phyloP scores from a whole-genome alignment of 1,140 invertebrate genomes.

The Halesus radiatus region DNA sequence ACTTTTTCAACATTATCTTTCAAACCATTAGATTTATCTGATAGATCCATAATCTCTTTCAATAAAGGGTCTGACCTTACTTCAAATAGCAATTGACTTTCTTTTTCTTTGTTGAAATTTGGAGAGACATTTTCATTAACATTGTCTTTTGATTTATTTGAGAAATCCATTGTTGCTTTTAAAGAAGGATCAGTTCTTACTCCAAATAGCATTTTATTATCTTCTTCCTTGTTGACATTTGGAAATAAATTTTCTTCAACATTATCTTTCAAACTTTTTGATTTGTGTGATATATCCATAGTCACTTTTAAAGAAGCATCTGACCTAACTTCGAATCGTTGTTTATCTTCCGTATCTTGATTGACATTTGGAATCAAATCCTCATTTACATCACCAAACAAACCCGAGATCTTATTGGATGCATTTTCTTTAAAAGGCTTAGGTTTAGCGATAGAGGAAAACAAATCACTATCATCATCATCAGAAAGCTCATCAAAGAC shows the following conservation, averaged over 20 bases:
- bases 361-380: neutral
- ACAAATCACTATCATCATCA: constrained; percentile 59
- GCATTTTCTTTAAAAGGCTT: constrained; percentile 31
- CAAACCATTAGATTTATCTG: neutral
- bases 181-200: neutral
- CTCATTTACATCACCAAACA: neutral
- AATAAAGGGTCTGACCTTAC: neutral
- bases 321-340: neutral
- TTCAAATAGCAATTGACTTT: constrained; percentile 3
- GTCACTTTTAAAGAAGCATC: neutral
- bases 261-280: neutral
- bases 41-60: neutral
- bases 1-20: neutral
- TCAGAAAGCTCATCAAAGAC: constrained; percentile 48
- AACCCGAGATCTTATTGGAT: neutral
- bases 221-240: neutral
- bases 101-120: neutral
- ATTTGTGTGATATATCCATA: neutral
- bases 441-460: constrained; percentile 61
- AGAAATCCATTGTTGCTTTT: neutral
- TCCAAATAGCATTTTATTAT: neutral
- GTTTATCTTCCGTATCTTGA: neutral
- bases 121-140: neutral
- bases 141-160: neutral
- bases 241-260: neutral